Evolutionary conservation across 2,888 invertebrate species (phyloP).

Genomic region (Nudaria mundana): DNA sequence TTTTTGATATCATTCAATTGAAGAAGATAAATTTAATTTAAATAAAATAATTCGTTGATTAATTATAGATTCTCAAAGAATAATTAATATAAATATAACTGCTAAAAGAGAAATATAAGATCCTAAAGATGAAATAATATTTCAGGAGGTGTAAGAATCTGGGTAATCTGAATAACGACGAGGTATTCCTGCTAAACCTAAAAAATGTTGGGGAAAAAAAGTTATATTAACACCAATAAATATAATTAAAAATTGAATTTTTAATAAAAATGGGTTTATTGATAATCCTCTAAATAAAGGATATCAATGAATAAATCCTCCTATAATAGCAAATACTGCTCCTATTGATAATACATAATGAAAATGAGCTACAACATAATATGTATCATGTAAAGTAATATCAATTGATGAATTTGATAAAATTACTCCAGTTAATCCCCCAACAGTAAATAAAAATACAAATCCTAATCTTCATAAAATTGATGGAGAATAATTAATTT

Average conservation of each 20-base stretch:
- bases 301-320: conserved; percentile 86
- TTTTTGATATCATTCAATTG: conserved; percentile 83
- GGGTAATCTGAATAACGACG: conserved; percentile 89
- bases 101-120: conserved; percentile 82
- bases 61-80: conserved; percentile 83
- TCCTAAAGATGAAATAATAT: conserved; percentile 85
- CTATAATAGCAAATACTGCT: conserved; percentile 89
- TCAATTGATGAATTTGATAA: conserved; percentile 89
- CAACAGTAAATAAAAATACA: conserved; percentile 89
- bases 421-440: conserved; percentile 85
- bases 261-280: conserved; percentile 81
- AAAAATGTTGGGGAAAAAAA: conserved; percentile 90
- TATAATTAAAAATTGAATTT: conserved; percentile 86
- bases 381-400: conserved; percentile 90
- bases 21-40: conserved; percentile 72
- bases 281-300: conserved; percentile 84
- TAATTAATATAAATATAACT: conserved; percentile 81
- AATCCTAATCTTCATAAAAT: conserved; percentile 87
- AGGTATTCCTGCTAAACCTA: conserved; percentile 81
- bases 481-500: conserved; percentile 80
- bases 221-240: conserved; percentile 90
- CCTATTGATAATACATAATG: conserved; percentile 91
- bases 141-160: conserved; percentile 84
- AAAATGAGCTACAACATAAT: conserved; percentile 92
- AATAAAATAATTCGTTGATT: conserved; percentile 75